Evolutionary conservation across 2,113 vertebrate species (phyloP).

Genomic region (Nycticorax nycticorax): DNA sequence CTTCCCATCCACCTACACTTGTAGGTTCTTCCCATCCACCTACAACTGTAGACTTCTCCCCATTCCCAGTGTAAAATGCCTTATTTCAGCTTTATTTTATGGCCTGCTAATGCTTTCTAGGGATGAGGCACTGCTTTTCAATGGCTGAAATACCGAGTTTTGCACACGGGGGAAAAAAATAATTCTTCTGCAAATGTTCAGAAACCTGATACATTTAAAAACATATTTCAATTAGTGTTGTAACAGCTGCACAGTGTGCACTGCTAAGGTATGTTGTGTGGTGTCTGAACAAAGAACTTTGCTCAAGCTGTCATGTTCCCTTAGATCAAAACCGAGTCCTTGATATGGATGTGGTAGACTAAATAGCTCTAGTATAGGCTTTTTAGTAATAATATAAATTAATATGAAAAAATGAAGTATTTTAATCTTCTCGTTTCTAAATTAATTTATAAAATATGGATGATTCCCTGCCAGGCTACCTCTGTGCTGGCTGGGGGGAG

Average conservation of each 20-base stretch:
- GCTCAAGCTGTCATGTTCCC: constrained; percentile 48
- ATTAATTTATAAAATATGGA: constrained; percentile 30
- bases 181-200: neutral
- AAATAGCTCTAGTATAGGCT: constrained; percentile 5
- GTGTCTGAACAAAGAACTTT: constrained; percentile 61
- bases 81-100: neutral
- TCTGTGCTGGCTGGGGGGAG: neutral
- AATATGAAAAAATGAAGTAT: neutral
- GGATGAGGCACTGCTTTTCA: neutral
- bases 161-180: neutral
- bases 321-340: constrained; percentile 33
- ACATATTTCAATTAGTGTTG: constrained; percentile 65
- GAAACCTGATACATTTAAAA: constrained; percentile 49
- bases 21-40: too few species aligned
- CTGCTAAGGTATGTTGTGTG: constrained; percentile 38
- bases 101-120: neutral
- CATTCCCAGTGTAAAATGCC: neutral
- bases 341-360: constrained; percentile 1
- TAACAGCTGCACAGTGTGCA: constrained; percentile 35
- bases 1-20: neutral
- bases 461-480: neutral
- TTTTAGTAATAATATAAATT: constrained; percentile 6
- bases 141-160: neutral
- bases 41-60: neutral
- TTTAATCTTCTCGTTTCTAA: neutral